Percentiles rank a stretch among this genome's conserved stretches.
These are phyloP conservation scores for Sebastes cheni DNA, from an alignment of 2,797 vertebrate species.

Conservation along the genomic window DNA sequence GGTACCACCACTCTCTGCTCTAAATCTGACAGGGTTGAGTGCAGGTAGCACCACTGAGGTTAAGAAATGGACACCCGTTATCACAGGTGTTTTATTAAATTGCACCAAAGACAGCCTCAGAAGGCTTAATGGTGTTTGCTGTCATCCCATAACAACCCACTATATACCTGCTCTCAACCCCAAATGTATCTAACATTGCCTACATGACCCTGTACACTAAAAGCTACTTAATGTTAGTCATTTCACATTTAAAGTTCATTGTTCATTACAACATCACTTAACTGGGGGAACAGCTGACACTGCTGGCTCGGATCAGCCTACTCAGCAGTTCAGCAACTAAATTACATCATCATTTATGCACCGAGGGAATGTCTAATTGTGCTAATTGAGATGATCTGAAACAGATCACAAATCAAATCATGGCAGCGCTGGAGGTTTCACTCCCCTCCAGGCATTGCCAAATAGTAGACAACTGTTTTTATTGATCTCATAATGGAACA, in stretches of 20 bases:
- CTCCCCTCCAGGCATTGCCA: not conserved
- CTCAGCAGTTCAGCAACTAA: slow-evolving; percentile 27
- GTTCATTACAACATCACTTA: not conserved
- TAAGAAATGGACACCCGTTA: slow-evolving; percentile 29
- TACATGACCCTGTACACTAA: not conserved
- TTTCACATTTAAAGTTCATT: not conserved
- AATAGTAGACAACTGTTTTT: not conserved
- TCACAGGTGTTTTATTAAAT: slow-evolving; percentile 45
- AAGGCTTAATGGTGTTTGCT: slow-evolving; percentile 22
- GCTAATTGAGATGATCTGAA: slow-evolving; percentile 8
- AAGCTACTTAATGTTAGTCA: not conserved
- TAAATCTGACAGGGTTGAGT: slow-evolving; percentile 24
- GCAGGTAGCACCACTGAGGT: slow-evolving; percentile 8
- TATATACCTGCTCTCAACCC: not conserved
- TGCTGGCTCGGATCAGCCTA: not conserved
- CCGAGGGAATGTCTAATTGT: not conserved
- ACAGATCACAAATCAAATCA: slow-evolving; percentile 23
- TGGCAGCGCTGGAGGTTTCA: not conserved
- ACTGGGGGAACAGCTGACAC: not conserved
- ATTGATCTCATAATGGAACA: not conserved
- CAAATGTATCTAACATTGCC: not conserved
- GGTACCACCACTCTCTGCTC: not conserved
- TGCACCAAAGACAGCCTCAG: slow-evolving; percentile 7
- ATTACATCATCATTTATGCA: slow-evolving; percentile 11
- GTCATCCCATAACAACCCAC: not conserved